A percentile compares a stretch with the other conserved stretches of the same genome.
These are phyloP conservation scores for Drosophila funebris DNA, from an alignment of 1,140 invertebrate species.

Conservation along the genomic window DNA sequence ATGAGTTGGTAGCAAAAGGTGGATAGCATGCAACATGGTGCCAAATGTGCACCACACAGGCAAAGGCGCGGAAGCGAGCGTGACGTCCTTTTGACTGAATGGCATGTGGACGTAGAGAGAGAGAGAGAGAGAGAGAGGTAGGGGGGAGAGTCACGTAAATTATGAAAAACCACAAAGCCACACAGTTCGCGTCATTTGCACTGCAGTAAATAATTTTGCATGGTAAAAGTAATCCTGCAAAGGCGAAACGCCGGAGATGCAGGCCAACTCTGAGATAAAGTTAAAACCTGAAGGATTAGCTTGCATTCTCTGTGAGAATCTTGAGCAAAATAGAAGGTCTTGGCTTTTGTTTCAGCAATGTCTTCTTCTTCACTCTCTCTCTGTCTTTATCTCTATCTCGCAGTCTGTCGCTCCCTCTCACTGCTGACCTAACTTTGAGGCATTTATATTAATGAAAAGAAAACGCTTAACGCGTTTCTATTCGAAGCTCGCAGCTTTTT, in stretches of 20 bases:
- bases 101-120: too few species aligned
- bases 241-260: neutral
- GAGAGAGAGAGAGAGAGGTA: constrained; percentile 7
- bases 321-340: constrained; percentile 1
- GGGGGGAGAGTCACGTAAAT: constrained; percentile 30
- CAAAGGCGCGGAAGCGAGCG: constrained; percentile 69
- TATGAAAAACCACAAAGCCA: constrained; percentile 63
- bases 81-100: constrained; percentile 39
- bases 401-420: neutral
- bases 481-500: constrained; percentile 17
- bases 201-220: constrained; percentile 71
- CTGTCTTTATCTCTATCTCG: neutral
- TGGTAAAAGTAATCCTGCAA: constrained; percentile 31
- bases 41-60: constrained; percentile 77
- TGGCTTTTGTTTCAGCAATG: neutral
- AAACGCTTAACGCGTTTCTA: constrained; percentile 63
- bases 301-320: constrained; percentile 14
- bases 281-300: constrained; percentile 19
- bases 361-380: neutral
- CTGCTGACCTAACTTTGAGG: constrained; percentile 42
- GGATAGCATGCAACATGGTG: constrained; percentile 55
- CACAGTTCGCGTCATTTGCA: constrained; percentile 69
- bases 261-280: neutral
- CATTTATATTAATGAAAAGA: constrained; percentile 78
- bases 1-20: neutral